Conservation (phyloP, 64 coral and sea anemone species). For the Exaiptasia diaphana region DNA sequence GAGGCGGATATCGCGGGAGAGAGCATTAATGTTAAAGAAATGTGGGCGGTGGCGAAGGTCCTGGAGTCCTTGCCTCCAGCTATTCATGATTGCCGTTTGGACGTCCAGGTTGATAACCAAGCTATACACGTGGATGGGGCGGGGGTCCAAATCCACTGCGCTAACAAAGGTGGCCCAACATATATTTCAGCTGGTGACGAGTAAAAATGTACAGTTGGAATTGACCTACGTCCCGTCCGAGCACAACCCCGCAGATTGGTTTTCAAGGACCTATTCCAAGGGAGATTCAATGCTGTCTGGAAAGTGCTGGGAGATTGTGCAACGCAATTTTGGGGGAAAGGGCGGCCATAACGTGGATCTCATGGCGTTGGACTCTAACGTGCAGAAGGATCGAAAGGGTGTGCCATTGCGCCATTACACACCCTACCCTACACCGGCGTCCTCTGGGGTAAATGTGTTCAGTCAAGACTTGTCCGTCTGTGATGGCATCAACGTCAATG, state of each 20-base stretch:
- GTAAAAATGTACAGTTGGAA: too few relatives aligned
- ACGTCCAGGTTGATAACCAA: constrained; percentile 10
- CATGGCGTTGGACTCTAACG: constrained; percentile 6
- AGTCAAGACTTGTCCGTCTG: not conserved
- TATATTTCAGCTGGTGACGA: too few relatives aligned
- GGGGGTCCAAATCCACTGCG: too few relatives aligned
- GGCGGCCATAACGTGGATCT: not conserved
- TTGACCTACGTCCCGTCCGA: constrained; percentile 9
- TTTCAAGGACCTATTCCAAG: not conserved
- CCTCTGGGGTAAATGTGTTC: constrained; percentile 6
- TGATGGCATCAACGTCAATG: not conserved
- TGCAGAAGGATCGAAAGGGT: not conserved
- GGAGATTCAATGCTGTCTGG: constrained; percentile 12
- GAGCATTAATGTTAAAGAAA: constrained; percentile 5
- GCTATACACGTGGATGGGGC: not conserved
- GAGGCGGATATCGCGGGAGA: not conserved
- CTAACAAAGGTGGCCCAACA: too few relatives aligned
- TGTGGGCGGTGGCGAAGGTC: not conserved
- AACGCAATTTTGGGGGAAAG: not conserved
- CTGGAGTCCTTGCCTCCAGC: not conserved
- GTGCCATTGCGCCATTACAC: not conserved
- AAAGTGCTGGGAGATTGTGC: not conserved
- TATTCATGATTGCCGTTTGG: not conserved
- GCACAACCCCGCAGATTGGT: not conserved
- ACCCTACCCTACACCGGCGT: not conserved